Evolutionary conservation across 2,888 invertebrate genomes (phyloP), one percentile per base, ranked within the genome.

Genomic region (Pristionchus arcanus): DNA sequence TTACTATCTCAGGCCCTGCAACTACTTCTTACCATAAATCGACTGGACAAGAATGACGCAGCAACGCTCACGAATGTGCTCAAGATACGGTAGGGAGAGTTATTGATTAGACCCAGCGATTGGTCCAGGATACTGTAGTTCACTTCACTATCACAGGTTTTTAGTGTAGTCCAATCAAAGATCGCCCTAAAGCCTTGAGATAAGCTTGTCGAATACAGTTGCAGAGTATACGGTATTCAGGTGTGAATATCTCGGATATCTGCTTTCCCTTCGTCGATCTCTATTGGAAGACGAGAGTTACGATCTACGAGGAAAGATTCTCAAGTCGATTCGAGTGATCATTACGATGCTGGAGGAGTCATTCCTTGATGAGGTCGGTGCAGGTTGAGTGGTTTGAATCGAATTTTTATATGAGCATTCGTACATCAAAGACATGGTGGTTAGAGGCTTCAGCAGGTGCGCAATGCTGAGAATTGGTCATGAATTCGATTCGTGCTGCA

Each of bases 211-310:
- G 42, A 49, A 49, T 3, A 49, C 42, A 13, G 42, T 49, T 11
- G 42, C 13, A 7, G 42, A 49, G 15, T 1, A 25, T 34, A 28
- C 59, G 42, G 42, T 34, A 34, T 77, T 34, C 59, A 89, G 89
- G n/a, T 81, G 89, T 25, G 89, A 89, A 31, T 89, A 81, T 31
- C 89, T 89, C 89, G 89, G 89, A 25, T 28, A 83, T 49, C 49
- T 89, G 15, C 81, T 89, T 42, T 89, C 89, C 21, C 59, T 89
- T 59, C 81, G 89, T 37, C 81, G 83, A n/a, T 89, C 83, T 7
- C 66, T 89, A 16, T 11, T 42, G 49, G 83, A 66, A 15, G 89
- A 89, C 28, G 89, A 83, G 3, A 34, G 13, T 19, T 89, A 63
- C 66, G 89, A 89, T 11, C 63, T 89, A 11, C 63, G 89, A 5